Percentiles rank a stretch among this genome's conserved stretches.
These are phyloP conservation scores for Elymnias hypermnestra DNA, from an alignment of 1,140 invertebrate genomes.

Conservation along the genomic window DNA sequence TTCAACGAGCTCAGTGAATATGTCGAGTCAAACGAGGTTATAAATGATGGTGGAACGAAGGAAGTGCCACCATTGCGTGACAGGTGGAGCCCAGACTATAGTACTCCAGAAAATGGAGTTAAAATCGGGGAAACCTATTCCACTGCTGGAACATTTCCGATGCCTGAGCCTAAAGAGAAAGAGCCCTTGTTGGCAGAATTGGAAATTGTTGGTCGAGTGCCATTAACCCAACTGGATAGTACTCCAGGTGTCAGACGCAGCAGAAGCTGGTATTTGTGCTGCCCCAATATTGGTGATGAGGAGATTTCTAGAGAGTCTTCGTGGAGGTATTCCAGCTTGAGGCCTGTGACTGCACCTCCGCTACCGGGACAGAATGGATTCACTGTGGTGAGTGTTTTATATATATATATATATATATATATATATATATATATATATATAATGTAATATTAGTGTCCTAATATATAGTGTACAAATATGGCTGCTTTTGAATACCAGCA, in stretches of 20 bases:
- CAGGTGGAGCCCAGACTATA: conserved; percentile 45
- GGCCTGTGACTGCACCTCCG: conserved; percentile 55
- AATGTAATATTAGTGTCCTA: too few species aligned
- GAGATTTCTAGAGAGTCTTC: conserved; percentile 59
- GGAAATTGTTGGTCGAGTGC: conserved; percentile 54
- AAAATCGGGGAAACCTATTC: conserved; percentile 64
- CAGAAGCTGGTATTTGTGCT: conserved; percentile 71
- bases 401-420: too few species aligned
- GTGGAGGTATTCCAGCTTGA: conserved; percentile 60
- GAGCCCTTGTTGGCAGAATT: conserved; percentile 60
- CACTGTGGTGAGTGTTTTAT: too few species aligned
- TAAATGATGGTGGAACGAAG: conserved; percentile 44
- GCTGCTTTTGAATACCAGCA: too few species aligned
- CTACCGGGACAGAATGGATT: conserved; percentile 41
- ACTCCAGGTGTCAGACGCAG: conserved; percentile 48
- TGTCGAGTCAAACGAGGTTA: conserved; percentile 42
- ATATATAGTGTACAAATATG: too few species aligned
- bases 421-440: too few species aligned
- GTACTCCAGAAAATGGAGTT: conserved; percentile 37
- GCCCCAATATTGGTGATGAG: conserved; percentile 61
- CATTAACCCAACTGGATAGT: conserved; percentile 44
- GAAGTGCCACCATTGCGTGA: conserved; percentile 58
- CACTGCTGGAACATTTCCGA: conserved; percentile 68
- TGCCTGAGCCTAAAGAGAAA: conserved; percentile 68
- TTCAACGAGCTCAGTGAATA: conserved; percentile 44